Evolutionary conservation across 1,140 invertebrate genomes (phyloP).

Genomic region (Bombus vancouverensis): DNA sequence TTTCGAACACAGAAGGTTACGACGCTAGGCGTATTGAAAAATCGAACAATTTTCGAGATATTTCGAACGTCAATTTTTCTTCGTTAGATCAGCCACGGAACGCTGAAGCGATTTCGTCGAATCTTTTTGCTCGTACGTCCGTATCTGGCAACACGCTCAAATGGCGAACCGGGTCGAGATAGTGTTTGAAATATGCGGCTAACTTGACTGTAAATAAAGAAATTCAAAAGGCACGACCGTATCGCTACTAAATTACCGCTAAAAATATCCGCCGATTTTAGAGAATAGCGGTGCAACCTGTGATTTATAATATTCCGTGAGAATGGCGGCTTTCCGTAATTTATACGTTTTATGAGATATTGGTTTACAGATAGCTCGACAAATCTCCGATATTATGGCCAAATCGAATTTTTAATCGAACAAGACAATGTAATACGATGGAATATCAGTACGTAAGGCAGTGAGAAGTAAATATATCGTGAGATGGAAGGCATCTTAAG

Average conservation of each 20-base stretch:
- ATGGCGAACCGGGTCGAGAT: constrained; percentile 5
- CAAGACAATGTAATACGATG: rapidly evolving
- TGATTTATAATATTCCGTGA: not conserved
- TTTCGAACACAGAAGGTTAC: no score
- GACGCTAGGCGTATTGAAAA: no score
- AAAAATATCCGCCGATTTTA: not conserved
- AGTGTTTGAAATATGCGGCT: constrained; percentile 7
- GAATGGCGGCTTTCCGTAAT: not conserved
- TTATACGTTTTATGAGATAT: no score
- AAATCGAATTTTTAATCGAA: no score
- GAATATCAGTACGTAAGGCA: no score
- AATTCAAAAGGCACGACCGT: not conserved
- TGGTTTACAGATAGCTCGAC: no score
- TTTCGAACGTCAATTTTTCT: not conserved
- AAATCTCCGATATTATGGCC: no score
- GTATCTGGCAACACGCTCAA: constrained; percentile 15
- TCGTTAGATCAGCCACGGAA: not conserved
- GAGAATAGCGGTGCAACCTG: not conserved
- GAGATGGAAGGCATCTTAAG: no score
- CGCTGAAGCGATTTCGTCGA: not conserved
- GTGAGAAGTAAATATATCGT: no score
- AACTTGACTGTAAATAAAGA: constrained; percentile 16
- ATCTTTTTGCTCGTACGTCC: not conserved
- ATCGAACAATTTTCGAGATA: not conserved
- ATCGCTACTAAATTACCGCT: not conserved